These are phyloP conservation scores for Neogobius melanostomus DNA, from an alignment of 2,113 vertebrate species.

Conservation along the genomic window DNA sequence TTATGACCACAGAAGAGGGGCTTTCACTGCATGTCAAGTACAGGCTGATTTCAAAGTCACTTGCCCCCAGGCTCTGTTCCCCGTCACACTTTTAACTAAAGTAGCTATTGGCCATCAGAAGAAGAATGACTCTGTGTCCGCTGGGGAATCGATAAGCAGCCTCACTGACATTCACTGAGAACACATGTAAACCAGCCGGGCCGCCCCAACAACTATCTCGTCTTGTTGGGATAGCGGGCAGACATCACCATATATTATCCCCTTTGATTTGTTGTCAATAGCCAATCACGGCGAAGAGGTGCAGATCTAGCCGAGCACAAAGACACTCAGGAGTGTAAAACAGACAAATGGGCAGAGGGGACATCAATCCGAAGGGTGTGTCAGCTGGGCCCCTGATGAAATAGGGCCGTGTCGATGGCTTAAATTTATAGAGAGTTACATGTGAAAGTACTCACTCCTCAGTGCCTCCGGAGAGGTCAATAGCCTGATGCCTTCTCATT, in stretches of 20 bases:
- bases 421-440: constrained; percentile 80
- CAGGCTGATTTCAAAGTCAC: constrained; percentile 80
- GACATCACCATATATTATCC: constrained; percentile 78
- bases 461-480: constrained; percentile 67
- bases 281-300: constrained; percentile 74
- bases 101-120: constrained; percentile 64
- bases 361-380: constrained; percentile 77
- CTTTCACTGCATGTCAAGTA: constrained; percentile 83
- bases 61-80: constrained; percentile 62
- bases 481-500: constrained; percentile 70
- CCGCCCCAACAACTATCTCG: constrained; percentile 70
- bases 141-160: constrained; percentile 71
- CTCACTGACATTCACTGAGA: constrained; percentile 71
- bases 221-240: constrained; percentile 68
- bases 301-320: constrained; percentile 71
- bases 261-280: constrained; percentile 83
- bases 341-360: constrained; percentile 76
- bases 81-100: constrained; percentile 74
- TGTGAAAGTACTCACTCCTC: constrained; percentile 71
- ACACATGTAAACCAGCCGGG: constrained; percentile 75
- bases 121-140: constrained; percentile 69
- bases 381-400: constrained; percentile 73
- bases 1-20: constrained; percentile 74
- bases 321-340: constrained; percentile 78
- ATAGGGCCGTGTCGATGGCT: constrained; percentile 62